Conservation (phyloP, 2,888 invertebrate genomes). For the Stenolophus ochropezus region DNA sequence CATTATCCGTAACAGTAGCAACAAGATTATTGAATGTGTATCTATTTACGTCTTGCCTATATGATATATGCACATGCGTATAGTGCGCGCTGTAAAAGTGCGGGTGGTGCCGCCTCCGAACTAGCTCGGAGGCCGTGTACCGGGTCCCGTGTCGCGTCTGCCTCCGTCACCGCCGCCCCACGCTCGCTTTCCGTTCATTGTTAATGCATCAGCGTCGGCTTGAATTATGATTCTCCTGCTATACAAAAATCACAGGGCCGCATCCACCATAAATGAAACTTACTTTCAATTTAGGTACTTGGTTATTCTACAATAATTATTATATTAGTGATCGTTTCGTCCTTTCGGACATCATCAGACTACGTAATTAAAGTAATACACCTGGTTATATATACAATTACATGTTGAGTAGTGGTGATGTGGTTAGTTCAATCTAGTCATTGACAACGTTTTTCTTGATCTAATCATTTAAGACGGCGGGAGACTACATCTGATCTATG, state of each 20-base stretch:
- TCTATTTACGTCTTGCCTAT: not conserved
- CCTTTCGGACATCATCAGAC: too few relatives aligned
- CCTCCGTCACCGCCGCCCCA: slow-evolving; percentile 26
- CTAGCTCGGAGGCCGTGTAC: not conserved
- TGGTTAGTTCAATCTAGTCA: too few relatives aligned
- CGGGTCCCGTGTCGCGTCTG: not conserved
- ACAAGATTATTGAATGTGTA: not conserved
- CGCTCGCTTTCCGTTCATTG: slow-evolving; percentile 54
- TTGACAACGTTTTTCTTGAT: too few relatives aligned
- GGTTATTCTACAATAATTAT: too few relatives aligned
- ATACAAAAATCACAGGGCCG: slow-evolving; percentile 15
- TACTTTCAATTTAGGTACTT: too few relatives aligned
- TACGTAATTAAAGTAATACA: too few relatives aligned
- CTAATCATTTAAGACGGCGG: too few relatives aligned
- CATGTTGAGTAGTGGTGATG: too few relatives aligned
- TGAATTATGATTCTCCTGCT: slow-evolving; percentile 52
- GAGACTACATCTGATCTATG: too few relatives aligned
- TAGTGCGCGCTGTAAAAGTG: slow-evolving; percentile 12
- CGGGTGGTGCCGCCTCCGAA: not conserved
- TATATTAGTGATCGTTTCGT: too few relatives aligned
- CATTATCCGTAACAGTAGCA: too few relatives aligned
- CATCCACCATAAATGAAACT: not conserved
- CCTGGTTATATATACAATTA: too few relatives aligned
- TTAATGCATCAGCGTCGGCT: slow-evolving; percentile 57
- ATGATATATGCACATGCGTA: slow-evolving; percentile 23